A percentile compares a stretch with the other conserved stretches of the same genome.
phyloP scores from a whole-genome alignment of 2,113 vertebrate species.

The Triplophysa rosa region DNA sequence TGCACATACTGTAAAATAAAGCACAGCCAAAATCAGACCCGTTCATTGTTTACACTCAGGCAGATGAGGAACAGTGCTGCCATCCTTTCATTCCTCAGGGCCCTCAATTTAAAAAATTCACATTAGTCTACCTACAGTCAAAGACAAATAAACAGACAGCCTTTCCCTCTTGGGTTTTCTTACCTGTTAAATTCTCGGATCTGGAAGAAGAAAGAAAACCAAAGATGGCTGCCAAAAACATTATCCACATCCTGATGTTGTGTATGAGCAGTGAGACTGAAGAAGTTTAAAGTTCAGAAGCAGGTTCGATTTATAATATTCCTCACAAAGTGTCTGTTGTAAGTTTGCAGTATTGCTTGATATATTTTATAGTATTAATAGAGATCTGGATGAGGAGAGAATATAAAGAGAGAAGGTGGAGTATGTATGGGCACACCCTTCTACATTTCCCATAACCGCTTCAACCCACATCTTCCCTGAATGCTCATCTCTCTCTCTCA shows the following conservation, averaged over 20 bases:
- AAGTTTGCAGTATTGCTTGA: constrained; percentile 57
- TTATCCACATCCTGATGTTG: constrained; percentile 71
- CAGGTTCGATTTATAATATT: constrained; percentile 49
- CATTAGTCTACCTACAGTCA: too few relatives aligned
- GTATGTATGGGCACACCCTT: constrained; percentile 70
- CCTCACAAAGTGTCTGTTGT: constrained; percentile 49
- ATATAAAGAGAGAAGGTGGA: constrained; percentile 55
- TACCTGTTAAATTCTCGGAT: constrained; percentile 65
- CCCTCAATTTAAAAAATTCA: too few relatives aligned
- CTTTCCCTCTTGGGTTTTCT: constrained; percentile 45
- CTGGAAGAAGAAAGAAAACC: constrained; percentile 71
- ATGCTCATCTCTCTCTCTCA: constrained; percentile 34
- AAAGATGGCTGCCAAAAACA: constrained; percentile 68
- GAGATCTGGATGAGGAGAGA: constrained; percentile 53
- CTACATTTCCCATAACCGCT: constrained; percentile 62
- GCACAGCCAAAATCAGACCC: too few relatives aligned
- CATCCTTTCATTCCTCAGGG: too few relatives aligned
- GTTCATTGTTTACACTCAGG: too few relatives aligned
- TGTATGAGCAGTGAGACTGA: constrained; percentile 33
- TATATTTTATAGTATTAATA: constrained; percentile 43
- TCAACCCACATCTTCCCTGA: constrained; percentile 2
- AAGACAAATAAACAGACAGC: too few relatives aligned
- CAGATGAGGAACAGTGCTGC: background rate
- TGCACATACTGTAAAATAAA: too few relatives aligned
- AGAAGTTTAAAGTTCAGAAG: constrained; percentile 45